These are phyloP conservation scores for Oenanthe melanoleuca DNA, from an alignment of 2,113 vertebrate species.

Conservation along the genomic window DNA sequence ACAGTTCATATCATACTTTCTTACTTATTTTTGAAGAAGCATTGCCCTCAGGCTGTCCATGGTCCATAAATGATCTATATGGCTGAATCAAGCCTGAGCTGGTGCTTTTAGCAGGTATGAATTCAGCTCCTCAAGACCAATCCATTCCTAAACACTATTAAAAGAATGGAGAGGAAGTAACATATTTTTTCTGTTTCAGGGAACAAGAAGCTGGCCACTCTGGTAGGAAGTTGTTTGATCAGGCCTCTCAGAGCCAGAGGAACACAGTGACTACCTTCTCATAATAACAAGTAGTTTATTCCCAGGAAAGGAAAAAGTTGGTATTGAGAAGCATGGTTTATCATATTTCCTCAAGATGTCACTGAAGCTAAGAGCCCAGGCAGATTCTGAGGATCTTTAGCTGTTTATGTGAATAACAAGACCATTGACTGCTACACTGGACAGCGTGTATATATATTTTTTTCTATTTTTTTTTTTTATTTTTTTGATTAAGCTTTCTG, in stretches of 20 bases:
- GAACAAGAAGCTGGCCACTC: background rate
- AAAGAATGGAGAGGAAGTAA: background rate
- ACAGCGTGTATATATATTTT: background rate
- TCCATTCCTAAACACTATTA: slow-evolving; percentile 58
- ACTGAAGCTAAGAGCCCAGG: background rate
- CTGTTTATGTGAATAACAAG: background rate
- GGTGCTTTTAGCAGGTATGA: slow-evolving; percentile 27
- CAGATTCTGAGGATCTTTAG: background rate
- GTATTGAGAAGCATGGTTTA: background rate
- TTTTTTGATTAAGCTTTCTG: background rate
- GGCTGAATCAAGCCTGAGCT: background rate
- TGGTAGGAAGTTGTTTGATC: slow-evolving; percentile 2
- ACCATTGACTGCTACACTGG: background rate
- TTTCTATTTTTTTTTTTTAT: background rate
- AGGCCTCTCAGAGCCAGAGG: background rate
- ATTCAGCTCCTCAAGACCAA: slow-evolving; percentile 40
- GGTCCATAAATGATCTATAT: slow-evolving; percentile 42
- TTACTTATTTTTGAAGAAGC: slow-evolving; percentile 33
- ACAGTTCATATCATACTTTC: slow-evolving; percentile 18
- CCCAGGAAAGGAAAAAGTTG: background rate
- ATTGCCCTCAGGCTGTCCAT: slow-evolving; percentile 21
- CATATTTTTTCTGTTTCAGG: background rate
- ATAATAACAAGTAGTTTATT: background rate
- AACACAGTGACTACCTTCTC: background rate
- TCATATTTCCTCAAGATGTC: background rate